Base-by-base conservation (phyloP, 1,140 invertebrate genomes). In the Cydia strobilella region DNA sequence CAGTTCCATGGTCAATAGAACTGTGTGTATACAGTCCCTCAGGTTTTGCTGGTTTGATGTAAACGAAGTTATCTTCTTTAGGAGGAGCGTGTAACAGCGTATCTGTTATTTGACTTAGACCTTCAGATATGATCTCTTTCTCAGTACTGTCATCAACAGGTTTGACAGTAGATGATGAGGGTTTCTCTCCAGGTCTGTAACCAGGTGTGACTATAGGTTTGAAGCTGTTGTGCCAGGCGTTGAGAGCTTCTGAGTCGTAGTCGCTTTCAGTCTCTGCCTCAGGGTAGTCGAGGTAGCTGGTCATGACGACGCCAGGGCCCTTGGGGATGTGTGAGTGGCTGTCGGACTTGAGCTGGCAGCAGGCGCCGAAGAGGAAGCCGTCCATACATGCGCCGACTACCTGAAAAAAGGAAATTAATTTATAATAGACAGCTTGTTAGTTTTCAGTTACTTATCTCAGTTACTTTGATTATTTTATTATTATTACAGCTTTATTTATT, bases 311-410 rank as follows among this genome's bases (percentile, higher is more conserved):
- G 6, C 91, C 91, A 48, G 91, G 91, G 1, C 91, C 91, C 88
- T 93, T 93, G 1, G 91, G 91, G 45, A 93, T 90, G 74, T 93
- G 91, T 0, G 87, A 88, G 59, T 93, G 91, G 75, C 86, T 91
- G 48, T 90, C 86, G n/a, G 87, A 91, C 77, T 89, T 86, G 4
- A 93, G 83, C 76, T 96, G 95, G 82, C 97, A 98, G 87, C 97
- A 98, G 4, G 97, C 97, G 6, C 97, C 97, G 83, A 98, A 98
- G 4, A 98, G 94, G 84, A 98, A 98, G 1, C 97, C 97, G 86
- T 98, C 97, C 95, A 98, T 97, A 82, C 98, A 98, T 5, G 97
- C 95, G 0, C 97, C 97, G 0, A 98, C 96, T 0, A 98, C 65
- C 65, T 69, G 65, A 10, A 69, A 69, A 69, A 35, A 42, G 4